Evolutionary conservation across 2,888 invertebrate species (phyloP), one percentile per base, ranked within the genome.

Genomic region (Rhaphigaster nebulosa): DNA sequence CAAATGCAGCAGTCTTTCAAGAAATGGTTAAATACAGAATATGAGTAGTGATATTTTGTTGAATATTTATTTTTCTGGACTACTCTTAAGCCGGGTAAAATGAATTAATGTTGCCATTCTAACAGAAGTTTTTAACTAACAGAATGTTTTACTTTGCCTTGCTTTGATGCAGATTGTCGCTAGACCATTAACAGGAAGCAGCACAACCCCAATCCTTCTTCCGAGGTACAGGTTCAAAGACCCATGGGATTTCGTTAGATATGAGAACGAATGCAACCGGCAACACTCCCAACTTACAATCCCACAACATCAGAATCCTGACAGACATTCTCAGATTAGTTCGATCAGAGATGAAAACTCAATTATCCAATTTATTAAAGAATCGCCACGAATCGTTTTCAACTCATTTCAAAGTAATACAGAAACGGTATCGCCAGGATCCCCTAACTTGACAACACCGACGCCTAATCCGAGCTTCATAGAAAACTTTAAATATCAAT

Each of bases 141-240:
- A 41, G 89, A 50, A 26, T 89, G 34, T 45, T 65, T 80, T 80
- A 52, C 50, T 89, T 34, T 90, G 56, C 84, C 54, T 90, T 90
- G 90, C 38, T 90, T 90, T 90, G 76, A 84, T 90, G 90, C 90
- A 90, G 90, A 90, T 90, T 84, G 52, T 87, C 1, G 34, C 90
- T 87, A 90, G 87, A 52, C 50, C 90, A 87, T 45, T 90, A 90
- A 90, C 90, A 56, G 41, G 56, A 18, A 56, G 50, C 70, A 60
- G 70, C 34, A n/a, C 41, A 8, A 12, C 50, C 18, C 34, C 89
- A 20, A 76, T 29, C 76, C 52, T 70, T 23, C 65, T 50, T 70
- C 89, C 89, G 23, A 45, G 89, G 45, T 60, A 89, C 89, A 45
- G 34, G 76, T 89, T 89, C 89, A 65, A 89, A 45, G 89, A 89